phyloP scores from a whole-genome alignment of 2,888 invertebrate species.

The Tetragnatha montana region DNA sequence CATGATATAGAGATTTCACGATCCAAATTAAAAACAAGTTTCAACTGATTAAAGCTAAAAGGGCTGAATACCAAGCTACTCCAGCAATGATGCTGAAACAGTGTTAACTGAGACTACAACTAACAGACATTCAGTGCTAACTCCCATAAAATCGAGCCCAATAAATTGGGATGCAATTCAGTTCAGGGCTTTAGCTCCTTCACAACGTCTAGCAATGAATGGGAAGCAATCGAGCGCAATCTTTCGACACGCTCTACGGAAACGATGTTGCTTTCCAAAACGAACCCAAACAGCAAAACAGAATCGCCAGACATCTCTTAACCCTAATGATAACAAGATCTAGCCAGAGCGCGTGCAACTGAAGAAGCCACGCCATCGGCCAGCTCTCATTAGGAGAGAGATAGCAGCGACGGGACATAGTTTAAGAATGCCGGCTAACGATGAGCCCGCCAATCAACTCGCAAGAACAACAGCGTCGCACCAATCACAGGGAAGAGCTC shows the following conservation, averaged over 20 bases:
- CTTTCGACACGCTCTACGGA: slow-evolving; percentile 8
- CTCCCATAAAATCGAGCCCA: no score
- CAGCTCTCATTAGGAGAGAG: slow-evolving; percentile 34
- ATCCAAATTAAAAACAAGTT: no score
- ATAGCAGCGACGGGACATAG: slow-evolving; percentile 33
- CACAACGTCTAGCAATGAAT: background rate
- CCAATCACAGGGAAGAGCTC: background rate
- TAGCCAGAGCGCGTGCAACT: slow-evolving; percentile 42
- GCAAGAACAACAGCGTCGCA: slow-evolving; percentile 31
- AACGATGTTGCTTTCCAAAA: background rate
- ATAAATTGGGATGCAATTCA: no score
- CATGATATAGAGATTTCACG: no score
- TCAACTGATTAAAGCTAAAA: no score
- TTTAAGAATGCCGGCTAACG: slow-evolving; percentile 48
- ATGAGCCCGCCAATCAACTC: slow-evolving; percentile 48
- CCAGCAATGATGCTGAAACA: no score
- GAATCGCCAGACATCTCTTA: slow-evolving; percentile 35
- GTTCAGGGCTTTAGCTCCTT: no score
- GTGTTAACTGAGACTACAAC: no score
- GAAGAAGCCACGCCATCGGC: slow-evolving; percentile 5
- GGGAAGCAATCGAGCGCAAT: background rate
- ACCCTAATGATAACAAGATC: slow-evolving; percentile 64
- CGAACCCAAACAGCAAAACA: background rate
- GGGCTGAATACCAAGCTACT: no score
- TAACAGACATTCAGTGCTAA: no score